These are phyloP conservation scores for Drosophila eugracilis DNA, from an alignment of 1,140 invertebrate genomes.

Conservation along the genomic window DNA sequence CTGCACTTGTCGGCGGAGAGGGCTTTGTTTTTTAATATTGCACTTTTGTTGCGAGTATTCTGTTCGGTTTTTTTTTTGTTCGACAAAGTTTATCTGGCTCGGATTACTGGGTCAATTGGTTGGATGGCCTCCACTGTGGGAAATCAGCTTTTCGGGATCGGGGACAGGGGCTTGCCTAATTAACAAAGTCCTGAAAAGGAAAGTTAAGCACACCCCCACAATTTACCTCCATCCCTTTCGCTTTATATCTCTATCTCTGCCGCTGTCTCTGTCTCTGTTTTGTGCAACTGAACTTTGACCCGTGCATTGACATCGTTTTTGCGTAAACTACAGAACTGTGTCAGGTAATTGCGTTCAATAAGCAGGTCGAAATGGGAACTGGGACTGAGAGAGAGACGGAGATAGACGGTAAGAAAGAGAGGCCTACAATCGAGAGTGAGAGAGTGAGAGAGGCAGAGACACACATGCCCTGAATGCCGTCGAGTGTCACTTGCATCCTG, in stretches of 20 bases:
- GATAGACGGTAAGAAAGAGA: neutral
- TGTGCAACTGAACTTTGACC: slow-evolving; percentile 67
- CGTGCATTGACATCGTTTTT: slow-evolving; percentile 74
- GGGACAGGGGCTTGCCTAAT: slow-evolving; percentile 57
- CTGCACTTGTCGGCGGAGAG: slow-evolving; percentile 22
- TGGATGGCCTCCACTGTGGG: slow-evolving; percentile 15
- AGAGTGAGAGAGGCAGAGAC: neutral
- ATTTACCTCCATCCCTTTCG: neutral
- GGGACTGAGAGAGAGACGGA: slow-evolving; percentile 6
- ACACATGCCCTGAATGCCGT: slow-evolving; percentile 29
- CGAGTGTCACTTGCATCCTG: slow-evolving; percentile 68
- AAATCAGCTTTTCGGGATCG: slow-evolving; percentile 37
- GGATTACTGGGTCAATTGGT: slow-evolving; percentile 65
- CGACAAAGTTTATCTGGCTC: slow-evolving; percentile 60
- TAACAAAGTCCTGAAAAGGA: slow-evolving; percentile 68
- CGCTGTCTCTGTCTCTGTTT: slow-evolving; percentile 7
- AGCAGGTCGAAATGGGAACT: slow-evolving; percentile 65
- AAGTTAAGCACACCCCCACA: slow-evolving; percentile 20
- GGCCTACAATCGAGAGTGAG: neutral
- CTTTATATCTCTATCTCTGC: slow-evolving; percentile 3
- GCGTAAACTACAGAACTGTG: slow-evolving; percentile 64
- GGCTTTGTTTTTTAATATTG: slow-evolving; percentile 55
- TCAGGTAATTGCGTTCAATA: slow-evolving; percentile 82
- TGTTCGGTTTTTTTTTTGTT: neutral
- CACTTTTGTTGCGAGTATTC: slow-evolving; percentile 25